Conservation (phyloP, 1,140 invertebrate genomes). For the Ooceraea biroi region DNA sequence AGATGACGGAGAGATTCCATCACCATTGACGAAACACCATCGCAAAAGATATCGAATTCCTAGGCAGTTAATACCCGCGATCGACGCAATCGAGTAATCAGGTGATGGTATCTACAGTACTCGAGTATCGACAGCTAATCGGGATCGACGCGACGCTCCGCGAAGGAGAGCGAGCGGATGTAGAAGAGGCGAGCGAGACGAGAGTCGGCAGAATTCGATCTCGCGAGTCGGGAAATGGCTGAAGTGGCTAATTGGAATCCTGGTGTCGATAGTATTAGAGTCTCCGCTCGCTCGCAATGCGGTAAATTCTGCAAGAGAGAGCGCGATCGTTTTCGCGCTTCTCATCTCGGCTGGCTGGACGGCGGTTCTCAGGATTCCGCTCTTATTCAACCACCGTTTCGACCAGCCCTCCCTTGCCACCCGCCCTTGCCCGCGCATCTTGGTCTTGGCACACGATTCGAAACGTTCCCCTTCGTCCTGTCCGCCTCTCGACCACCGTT, state of each 20-base stretch:
- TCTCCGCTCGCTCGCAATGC: slow-evolving; percentile 24
- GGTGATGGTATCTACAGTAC: neutral
- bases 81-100: neutral
- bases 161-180: neutral
- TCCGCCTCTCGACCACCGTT: neutral
- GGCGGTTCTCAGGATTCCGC: neutral
- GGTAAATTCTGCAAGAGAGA: slow-evolving; percentile 61
- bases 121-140: neutral
- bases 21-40: neutral
- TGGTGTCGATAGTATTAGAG: slow-evolving; percentile 56
- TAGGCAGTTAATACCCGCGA: slow-evolving; percentile 2
- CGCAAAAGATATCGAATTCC: slow-evolving; percentile 22
- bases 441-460: slow-evolving; percentile 16
- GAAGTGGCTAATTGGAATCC: slow-evolving; percentile 68
- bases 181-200: neutral
- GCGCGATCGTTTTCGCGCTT: slow-evolving; percentile 16
- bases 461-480: neutral
- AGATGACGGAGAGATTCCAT: slow-evolving; percentile 15
- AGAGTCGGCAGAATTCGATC: slow-evolving; percentile 37
- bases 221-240: slow-evolving; percentile 55
- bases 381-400: neutral
- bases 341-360: slow-evolving; percentile 20
- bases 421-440: neutral
- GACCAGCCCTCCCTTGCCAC: too few relatives aligned
- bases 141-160: neutral